Conservation (phyloP, 2,888 invertebrate species). For the Acleris emargana region DNA sequence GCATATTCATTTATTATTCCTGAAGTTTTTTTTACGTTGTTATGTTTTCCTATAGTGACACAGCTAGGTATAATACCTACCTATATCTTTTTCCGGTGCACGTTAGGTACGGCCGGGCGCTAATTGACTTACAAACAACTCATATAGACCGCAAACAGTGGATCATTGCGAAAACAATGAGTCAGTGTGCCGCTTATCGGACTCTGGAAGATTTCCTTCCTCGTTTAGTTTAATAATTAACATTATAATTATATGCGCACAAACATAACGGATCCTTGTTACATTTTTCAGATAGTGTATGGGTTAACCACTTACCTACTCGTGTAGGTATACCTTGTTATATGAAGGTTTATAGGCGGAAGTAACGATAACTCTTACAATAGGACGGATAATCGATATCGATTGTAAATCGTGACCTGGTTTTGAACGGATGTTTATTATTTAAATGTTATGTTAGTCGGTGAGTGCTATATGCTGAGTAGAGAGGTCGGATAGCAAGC, state of each 20-base stretch:
- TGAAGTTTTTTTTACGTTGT: not conserved
- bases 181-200: constrained; percentile 29
- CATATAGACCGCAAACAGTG: constrained; percentile 31
- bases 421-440: too few species aligned
- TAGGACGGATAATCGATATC: too few species aligned
- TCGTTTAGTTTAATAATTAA: constrained; percentile 4
- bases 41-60: not conserved
- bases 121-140: constrained; percentile 35
- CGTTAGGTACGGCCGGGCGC: constrained; percentile 20
- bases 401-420: too few species aligned
- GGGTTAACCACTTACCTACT: not conserved
- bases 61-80: too few species aligned
- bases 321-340: too few species aligned
- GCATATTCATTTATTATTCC: too few species aligned
- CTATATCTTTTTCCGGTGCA: constrained; percentile 21
- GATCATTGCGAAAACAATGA: constrained; percentile 30
- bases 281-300: not conserved
- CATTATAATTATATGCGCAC: not conserved
- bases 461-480: too few species aligned
- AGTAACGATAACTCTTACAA: too few species aligned
- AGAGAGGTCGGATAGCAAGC: too few species aligned
- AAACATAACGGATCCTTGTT: not conserved
- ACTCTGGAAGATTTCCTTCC: constrained; percentile 34
- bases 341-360: too few species aligned
- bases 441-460: too few species aligned